A percentile compares a stretch with the other conserved stretches of the same genome.
phyloP scores from a whole-genome alignment of 2,888 invertebrate species.

The Cabera pusaria region DNA sequence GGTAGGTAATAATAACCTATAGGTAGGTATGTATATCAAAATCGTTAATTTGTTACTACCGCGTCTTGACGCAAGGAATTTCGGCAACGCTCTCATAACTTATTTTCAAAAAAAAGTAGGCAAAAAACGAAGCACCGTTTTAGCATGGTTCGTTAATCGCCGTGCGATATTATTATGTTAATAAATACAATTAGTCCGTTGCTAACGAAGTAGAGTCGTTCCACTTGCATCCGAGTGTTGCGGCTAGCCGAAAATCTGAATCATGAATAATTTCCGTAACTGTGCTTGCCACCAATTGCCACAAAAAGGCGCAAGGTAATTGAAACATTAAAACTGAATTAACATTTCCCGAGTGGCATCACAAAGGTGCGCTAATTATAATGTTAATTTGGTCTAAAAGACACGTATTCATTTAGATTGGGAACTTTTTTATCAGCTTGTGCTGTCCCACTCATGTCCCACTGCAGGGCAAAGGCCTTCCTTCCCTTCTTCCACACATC shows the following conservation, averaged over 20 bases:
- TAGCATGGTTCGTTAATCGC: slow-evolving; percentile 62
- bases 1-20: no score
- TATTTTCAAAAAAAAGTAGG: slow-evolving; percentile 37
- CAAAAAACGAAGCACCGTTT: slow-evolving; percentile 54
- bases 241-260: slow-evolving; percentile 29
- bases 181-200: slow-evolving; percentile 72
- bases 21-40: no score
- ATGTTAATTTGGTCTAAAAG: no score
- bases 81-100: slow-evolving; percentile 31
- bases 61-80: slow-evolving; percentile 21
- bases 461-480: no score
- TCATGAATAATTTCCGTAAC: slow-evolving; percentile 29
- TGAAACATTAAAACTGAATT: no score
- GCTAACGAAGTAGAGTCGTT: slow-evolving; percentile 57
- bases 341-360: no score
- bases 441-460: no score
- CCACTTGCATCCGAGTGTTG: slow-evolving; percentile 49
- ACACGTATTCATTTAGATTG: no score
- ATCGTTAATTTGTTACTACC: slow-evolving; percentile 12
- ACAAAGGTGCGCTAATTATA: no score
- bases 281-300: slow-evolving; percentile 19
- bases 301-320: slow-evolving; percentile 15
- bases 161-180: slow-evolving; percentile 70
- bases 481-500: no score
- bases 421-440: no score